A percentile compares a stretch with the other conserved stretches of the same genome.
Conservation (phyloP, 2,113 vertebrate genomes). For the Megaceryle maxima region DNA sequence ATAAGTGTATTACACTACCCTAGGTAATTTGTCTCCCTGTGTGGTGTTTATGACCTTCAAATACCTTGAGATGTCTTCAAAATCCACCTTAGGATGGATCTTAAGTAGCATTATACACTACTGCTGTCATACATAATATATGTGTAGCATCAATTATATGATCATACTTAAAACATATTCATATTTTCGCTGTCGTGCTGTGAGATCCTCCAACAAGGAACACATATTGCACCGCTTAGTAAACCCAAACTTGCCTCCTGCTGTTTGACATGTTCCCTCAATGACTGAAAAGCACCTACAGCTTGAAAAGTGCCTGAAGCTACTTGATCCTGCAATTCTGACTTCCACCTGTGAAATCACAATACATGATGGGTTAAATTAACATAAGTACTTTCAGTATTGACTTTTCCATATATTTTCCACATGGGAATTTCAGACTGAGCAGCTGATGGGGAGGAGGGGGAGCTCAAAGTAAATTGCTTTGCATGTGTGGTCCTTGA, state of each 20-base stretch:
- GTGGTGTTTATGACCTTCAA: constrained; percentile 64
- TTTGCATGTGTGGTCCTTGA: neutral
- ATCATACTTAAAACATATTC: constrained; percentile 2
- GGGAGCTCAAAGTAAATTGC: neutral
- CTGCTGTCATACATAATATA: neutral
- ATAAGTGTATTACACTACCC: neutral
- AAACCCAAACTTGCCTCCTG: neutral
- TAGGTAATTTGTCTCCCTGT: constrained; percentile 32
- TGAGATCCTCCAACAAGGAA: neutral
- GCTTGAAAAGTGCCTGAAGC: constrained; percentile 13
- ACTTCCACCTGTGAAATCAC: constrained; percentile 2
- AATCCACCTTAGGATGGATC: constrained; percentile 27
- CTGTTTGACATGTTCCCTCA: neutral
- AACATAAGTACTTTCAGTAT: neutral
- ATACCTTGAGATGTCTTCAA: constrained; percentile 35
- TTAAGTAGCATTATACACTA: neutral
- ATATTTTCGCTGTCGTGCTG: neutral
- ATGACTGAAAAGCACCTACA: neutral
- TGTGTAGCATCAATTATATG: neutral
- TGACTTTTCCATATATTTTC: neutral
- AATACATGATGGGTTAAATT: neutral
- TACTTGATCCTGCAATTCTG: accelerated
- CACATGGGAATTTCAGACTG: neutral
- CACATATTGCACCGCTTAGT: neutral
- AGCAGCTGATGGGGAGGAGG: neutral